A percentile compares a stretch with the other conserved stretches of the same genome.
Conservation (phyloP, 2,888 invertebrate species). For the Luffia ferchaultella region DNA sequence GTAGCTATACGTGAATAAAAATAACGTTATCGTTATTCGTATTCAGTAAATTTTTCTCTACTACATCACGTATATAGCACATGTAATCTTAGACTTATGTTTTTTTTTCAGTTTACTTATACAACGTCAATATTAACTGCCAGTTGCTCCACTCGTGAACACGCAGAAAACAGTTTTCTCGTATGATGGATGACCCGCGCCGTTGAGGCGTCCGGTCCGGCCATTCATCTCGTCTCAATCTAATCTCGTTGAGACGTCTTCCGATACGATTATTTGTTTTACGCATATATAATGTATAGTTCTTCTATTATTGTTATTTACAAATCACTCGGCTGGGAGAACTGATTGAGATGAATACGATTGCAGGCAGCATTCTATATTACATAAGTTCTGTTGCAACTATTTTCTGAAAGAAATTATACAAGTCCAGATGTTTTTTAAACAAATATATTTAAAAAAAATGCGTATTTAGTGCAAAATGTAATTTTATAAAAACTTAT, state of each 20-base stretch:
- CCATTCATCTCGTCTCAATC: slow-evolving; percentile 2
- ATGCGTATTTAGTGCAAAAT: no score
- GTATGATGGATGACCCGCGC: slow-evolving; percentile 6
- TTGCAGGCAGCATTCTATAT: neutral
- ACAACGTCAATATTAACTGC: neutral
- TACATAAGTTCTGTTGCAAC: neutral
- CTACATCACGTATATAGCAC: no score
- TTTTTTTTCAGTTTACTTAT: neutral
- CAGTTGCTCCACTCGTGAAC: neutral
- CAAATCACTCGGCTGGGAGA: neutral
- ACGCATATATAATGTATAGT: neutral
- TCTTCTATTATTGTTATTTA: neutral
- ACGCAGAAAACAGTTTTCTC: neutral
- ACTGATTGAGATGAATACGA: neutral
- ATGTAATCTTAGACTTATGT: no score
- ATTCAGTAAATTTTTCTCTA: neutral
- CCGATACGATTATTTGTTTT: no score
- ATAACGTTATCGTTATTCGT: neutral
- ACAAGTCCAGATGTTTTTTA: neutral
- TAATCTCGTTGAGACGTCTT: neutral
- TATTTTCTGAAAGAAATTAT: neutral
- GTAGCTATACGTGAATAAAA: neutral
- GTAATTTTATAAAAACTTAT: no score
- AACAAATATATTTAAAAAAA: no score
- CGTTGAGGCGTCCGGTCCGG: slow-evolving; percentile 3